Conservation (phyloP, 1,140 invertebrate species). For the Cyclargus thomasi region DNA sequence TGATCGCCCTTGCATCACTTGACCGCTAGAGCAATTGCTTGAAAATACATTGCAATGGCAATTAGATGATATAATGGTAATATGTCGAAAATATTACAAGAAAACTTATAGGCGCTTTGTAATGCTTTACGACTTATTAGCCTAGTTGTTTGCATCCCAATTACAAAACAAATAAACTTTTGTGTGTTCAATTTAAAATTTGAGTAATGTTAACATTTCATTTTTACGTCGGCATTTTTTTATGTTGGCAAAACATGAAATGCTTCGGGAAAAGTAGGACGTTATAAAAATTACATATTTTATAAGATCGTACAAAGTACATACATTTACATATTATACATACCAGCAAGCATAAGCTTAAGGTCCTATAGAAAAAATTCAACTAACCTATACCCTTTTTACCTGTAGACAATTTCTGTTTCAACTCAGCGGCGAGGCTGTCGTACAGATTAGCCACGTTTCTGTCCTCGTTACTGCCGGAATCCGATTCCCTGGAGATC, state of each 20-base stretch:
- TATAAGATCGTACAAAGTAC: not conserved
- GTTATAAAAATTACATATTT: no score
- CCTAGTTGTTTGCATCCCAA: not conserved
- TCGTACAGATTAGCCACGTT: conserved; percentile 84
- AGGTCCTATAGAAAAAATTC: conserved; percentile 30
- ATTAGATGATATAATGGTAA: not conserved
- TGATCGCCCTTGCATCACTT: not conserved
- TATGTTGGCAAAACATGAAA: no score
- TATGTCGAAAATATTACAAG: not conserved
- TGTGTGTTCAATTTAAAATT: not conserved
- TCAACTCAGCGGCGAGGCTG: conserved; percentile 92
- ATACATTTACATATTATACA: not conserved
- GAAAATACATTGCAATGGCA: not conserved
- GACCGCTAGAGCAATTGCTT: not conserved
- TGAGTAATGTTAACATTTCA: not conserved
- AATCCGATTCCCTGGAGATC: conserved; percentile 83
- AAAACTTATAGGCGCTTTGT: not conserved
- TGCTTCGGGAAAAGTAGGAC: no score
- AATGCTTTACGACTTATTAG: not conserved
- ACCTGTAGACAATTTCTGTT: conserved; percentile 85
- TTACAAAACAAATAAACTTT: not conserved
- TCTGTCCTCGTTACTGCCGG: conserved; percentile 84
- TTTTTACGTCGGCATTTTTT: no score
- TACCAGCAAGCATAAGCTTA: conserved; percentile 6
- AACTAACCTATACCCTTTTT: conserved; percentile 70